phyloP scores from a whole-genome alignment of 2,888 invertebrate genomes.

The Drosophila multiciliata region DNA sequence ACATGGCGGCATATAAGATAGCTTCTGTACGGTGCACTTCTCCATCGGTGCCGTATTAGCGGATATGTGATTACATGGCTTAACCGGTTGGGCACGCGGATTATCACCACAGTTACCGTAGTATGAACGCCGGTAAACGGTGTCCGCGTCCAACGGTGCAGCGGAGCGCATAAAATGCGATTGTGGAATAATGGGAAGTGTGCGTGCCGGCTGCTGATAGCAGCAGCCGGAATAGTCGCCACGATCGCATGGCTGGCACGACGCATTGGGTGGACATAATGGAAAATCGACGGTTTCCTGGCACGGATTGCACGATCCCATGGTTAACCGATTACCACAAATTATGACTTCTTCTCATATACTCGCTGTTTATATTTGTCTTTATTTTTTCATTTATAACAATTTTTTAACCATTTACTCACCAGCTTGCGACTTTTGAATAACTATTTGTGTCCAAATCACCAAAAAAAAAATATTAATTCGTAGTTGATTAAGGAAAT shows the following conservation, averaged over 20 bases:
- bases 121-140: conserved; percentile 89
- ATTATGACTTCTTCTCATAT: neutral
- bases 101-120: conserved; percentile 85
- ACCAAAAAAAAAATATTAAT: conserved; percentile 6
- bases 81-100: conserved; percentile 84
- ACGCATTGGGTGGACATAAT: conserved; percentile 65
- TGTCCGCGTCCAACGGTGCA: conserved; percentile 87
- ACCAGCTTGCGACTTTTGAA: neutral
- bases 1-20: conserved; percentile 83
- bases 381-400: neutral
- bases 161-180: conserved; percentile 86
- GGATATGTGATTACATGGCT: conserved; percentile 85
- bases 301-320: conserved; percentile 65
- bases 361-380: neutral
- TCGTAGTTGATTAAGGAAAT: conserved; percentile 55
- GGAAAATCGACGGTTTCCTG: conserved; percentile 66
- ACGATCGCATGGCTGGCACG: conserved; percentile 72
- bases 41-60: conserved; percentile 85
- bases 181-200: conserved; percentile 77
- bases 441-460: neutral
- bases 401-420: conserved; percentile 1
- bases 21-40: conserved; percentile 86
- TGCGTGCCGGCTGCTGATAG: conserved; percentile 83
- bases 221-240: conserved; percentile 80
- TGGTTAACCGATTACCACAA: neutral